Base-by-base conservation (phyloP, 1,140 invertebrate genomes). In the Heliconius congener region DNA sequence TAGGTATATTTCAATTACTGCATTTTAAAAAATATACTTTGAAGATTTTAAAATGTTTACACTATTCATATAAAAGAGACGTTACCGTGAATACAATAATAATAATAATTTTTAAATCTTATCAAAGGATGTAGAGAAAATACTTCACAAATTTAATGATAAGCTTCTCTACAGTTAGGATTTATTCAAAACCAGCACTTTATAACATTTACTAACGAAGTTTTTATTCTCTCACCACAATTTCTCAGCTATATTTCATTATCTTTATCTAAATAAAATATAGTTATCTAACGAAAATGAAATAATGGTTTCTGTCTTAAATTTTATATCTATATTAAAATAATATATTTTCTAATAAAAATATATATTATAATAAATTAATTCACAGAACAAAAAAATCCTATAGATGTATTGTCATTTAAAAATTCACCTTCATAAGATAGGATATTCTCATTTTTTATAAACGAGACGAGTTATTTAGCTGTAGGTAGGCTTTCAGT, bases 181-280 rank as follows among this genome's bases (percentile, higher is more conserved):
- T 81, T 81, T 76, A 81, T 78, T 78, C 76, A 73, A 75, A 81
- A 42, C 55, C 80, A 80, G 75, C 76, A 81, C 74, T 81, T 81
- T 81, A 73, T 78, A 81, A 81, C 76, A 78, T 81, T 81, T 81
- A 81, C 23, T 75, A 78, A 81, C 76, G 52, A 78, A 78, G 73
- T 81, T 81, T 78, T 81, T 78, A 30, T 78, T 81, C 80, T 60
- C 50, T 34, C 76, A 39, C 66, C 73, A 66, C 77, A 42, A 73
- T 76, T 75, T 70, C 66, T 39, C 27, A 1, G 52, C 34, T n/a
- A 74, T 81, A 78, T 78, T 81, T 81, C 74, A 76, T 72, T 76
- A 73, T 18, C 46, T 0, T 2, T 72, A 60, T 78, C 66, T 73
- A 81, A 76, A 78, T 50, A 78, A 78, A 76, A 13, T 52, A 1